Evolutionary conservation across 2,797 vertebrate species (phyloP).

Genomic region (Fringilla coelebs): DNA sequence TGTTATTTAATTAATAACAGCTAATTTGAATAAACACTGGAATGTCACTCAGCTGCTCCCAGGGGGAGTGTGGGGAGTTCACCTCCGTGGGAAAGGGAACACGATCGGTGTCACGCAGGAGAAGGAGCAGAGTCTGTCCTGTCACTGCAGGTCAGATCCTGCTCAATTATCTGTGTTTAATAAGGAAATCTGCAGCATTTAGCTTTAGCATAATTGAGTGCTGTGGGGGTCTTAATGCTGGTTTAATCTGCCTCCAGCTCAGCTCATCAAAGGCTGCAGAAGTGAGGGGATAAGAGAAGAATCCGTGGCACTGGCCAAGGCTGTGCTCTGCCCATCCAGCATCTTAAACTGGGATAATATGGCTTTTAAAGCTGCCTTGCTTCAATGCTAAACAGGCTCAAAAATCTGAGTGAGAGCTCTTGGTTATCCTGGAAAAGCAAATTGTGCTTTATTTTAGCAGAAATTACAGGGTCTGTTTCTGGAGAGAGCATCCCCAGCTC

Average conservation of each 20-base stretch:
- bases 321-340: not conserved
- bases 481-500: not conserved
- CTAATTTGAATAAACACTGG: not conserved
- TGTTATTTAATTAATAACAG: conserved; percentile 51
- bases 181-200: not conserved
- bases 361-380: not conserved
- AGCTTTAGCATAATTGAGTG: not conserved
- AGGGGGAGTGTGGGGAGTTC: not conserved
- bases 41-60: not conserved
- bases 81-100: not conserved
- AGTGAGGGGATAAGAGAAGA: not conserved
- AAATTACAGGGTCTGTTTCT: not conserved
- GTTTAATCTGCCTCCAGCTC: not conserved
- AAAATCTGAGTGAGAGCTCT: not conserved
- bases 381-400: not conserved
- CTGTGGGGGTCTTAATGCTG: not conserved
- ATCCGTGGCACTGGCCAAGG: not conserved
- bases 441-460: not conserved
- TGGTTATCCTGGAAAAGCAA: not conserved
- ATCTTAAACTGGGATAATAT: not conserved
- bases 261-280: not conserved
- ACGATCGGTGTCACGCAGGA: fast-evolving
- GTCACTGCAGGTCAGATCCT: not conserved
- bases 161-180: not conserved
- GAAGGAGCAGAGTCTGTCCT: not conserved